phyloP scores from a whole-genome alignment of 2,888 invertebrate genomes.

The Nesidiocoris tenuis region DNA sequence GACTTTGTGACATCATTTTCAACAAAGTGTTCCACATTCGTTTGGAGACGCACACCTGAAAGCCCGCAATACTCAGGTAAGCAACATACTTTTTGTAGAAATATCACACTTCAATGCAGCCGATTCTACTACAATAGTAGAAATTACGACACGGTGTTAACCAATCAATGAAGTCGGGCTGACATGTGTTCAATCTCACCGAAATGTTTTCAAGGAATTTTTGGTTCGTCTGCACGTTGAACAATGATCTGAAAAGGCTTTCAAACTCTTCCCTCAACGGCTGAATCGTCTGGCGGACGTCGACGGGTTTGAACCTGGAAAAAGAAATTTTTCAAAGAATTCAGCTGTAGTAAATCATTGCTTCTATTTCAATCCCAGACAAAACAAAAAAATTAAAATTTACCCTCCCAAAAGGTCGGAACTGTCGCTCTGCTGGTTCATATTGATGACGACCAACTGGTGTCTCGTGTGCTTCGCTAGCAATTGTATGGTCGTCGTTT shows the following conservation, averaged over 20 bases:
- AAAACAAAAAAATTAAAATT: no score
- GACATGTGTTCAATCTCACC: no score
- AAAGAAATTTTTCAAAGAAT: constrained; percentile 17
- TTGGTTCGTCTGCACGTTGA: constrained; percentile 72
- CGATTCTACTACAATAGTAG: constrained; percentile 2
- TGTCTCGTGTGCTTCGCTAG: constrained; percentile 80
- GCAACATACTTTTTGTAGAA: no score
- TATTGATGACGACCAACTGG: constrained; percentile 89
- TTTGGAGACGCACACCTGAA: constrained; percentile 67
- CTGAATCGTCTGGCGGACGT: constrained; percentile 76
- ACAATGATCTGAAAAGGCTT: constrained; percentile 74
- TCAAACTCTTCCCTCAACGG: constrained; percentile 84
- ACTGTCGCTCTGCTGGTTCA: constrained; percentile 98
- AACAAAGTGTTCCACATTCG: constrained; percentile 72
- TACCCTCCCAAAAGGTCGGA: constrained; percentile 93
- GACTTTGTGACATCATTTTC: constrained; percentile 72
- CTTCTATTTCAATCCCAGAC: no score
- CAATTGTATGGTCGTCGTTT: constrained; percentile 93
- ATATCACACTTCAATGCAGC: no score
- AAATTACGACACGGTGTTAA: no score
- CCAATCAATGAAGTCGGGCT: no score
- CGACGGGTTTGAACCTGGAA: constrained; percentile 83
- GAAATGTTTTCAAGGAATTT: constrained; percentile 78
- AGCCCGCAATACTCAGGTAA: no score
- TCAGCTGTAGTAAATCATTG: no score